Conservation (phyloP, 2,797 vertebrate species). For the Toxotes lorentzi region DNA sequence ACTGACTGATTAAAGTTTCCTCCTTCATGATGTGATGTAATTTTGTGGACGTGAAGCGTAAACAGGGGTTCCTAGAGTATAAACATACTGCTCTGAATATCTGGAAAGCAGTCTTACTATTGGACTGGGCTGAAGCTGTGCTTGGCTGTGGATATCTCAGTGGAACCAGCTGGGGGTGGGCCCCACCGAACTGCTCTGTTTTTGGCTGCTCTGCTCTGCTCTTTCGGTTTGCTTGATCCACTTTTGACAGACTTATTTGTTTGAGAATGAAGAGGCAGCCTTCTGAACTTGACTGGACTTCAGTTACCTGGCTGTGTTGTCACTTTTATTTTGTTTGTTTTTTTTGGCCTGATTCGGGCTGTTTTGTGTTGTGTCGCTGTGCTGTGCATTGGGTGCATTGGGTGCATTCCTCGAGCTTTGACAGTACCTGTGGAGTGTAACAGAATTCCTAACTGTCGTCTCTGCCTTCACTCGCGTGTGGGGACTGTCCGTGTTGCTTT, state of each 20-base stretch:
- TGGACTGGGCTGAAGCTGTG: conserved; percentile 49
- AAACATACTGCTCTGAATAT: conserved; percentile 73
- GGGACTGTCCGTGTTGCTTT: conserved; percentile 47
- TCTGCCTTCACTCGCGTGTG: conserved; percentile 24
- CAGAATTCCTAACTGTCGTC: conserved; percentile 53
- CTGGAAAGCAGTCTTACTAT: conserved; percentile 53
- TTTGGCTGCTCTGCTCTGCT: conserved; percentile 30
- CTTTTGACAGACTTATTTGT: conserved; percentile 66
- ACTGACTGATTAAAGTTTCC: conserved; percentile 63
- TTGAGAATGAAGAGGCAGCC: conserved; percentile 45
- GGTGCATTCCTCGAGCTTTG: conserved; percentile 30
- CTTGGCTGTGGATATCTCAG: conserved; percentile 54
- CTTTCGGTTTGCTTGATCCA: conserved; percentile 31
- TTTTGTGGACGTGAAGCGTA: conserved; percentile 71
- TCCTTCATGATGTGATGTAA: conserved; percentile 68
- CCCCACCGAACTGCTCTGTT: conserved; percentile 43
- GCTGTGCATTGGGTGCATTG: background rate
- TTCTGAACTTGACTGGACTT: conserved; percentile 15
- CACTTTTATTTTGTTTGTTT: conserved; percentile 21
- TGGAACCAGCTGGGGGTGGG: conserved; percentile 56
- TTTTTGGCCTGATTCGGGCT: conserved; percentile 21
- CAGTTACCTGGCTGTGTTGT: conserved; percentile 40
- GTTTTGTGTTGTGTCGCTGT: conserved; percentile 7
- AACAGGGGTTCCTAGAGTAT: conserved; percentile 72
- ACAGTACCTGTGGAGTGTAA: conserved; percentile 47